Evolutionary conservation across 2,797 vertebrate species (phyloP).

Genomic region (Leptatherina wallacei): DNA sequence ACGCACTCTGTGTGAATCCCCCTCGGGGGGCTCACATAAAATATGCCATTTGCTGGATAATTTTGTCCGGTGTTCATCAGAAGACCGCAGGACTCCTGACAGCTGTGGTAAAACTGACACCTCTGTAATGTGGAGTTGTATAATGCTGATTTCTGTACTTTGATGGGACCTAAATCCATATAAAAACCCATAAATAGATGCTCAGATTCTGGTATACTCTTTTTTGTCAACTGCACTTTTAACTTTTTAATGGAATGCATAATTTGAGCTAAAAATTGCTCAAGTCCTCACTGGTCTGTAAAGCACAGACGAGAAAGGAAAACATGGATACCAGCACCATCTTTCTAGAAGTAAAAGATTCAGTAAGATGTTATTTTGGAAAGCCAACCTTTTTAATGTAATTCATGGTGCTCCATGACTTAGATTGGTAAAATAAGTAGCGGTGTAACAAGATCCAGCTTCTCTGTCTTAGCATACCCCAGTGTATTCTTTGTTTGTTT

Average conservation of each 20-base stretch:
- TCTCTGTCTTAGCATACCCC: background rate
- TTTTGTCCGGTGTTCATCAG: constrained; percentile 47
- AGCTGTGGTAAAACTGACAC: constrained; percentile 41
- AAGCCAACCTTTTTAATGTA: constrained; percentile 1
- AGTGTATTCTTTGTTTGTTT: too few species aligned
- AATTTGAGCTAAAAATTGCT: background rate
- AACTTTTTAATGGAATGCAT: constrained; percentile 12
- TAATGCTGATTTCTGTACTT: constrained; percentile 1
- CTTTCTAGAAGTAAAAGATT: constrained; percentile 6
- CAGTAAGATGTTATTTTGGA: constrained; percentile 12
- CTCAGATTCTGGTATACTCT: constrained; percentile 4
- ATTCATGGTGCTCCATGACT: background rate
- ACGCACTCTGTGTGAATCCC: constrained; percentile 40
- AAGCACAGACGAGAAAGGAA: constrained; percentile 6
- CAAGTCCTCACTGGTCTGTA: constrained; percentile 1
- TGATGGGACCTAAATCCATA: background rate
- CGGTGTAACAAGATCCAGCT: background rate
- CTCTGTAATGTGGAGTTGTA: constrained; percentile 19
- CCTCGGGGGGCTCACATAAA: constrained; percentile 43
- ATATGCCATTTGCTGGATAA: constrained; percentile 52
- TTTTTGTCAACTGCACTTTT: constrained; percentile 8
- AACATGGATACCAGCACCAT: background rate
- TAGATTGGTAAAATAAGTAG: background rate
- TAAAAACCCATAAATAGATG: constrained; percentile 3
- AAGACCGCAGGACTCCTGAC: constrained; percentile 34